Evolutionary conservation across 2,797 vertebrate genomes (phyloP).

Genomic region (Pelochelys cantorii): DNA sequence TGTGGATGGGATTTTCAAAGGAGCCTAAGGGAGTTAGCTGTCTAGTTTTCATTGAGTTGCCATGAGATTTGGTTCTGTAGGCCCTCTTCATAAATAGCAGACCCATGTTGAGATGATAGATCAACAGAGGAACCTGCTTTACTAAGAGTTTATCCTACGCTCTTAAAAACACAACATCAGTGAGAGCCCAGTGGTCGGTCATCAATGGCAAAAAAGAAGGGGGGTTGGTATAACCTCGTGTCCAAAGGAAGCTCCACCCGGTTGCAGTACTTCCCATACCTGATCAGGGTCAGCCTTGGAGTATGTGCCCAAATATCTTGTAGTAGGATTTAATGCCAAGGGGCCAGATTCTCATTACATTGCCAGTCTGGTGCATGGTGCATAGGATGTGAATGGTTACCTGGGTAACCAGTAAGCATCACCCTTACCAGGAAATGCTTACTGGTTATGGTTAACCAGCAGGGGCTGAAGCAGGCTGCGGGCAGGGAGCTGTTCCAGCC

Average conservation of each 20-base stretch:
- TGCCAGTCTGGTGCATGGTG: background rate
- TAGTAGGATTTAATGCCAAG: background rate
- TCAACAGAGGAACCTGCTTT: background rate
- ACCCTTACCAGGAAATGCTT: too few relatives aligned
- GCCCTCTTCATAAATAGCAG: background rate
- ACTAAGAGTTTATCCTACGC: background rate
- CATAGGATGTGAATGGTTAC: too few relatives aligned
- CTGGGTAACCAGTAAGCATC: too few relatives aligned
- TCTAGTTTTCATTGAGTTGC: background rate
- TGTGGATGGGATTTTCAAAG: conserved; percentile 1
- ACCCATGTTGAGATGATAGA: background rate
- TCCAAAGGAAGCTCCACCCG: accelerated
- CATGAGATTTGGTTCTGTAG: background rate
- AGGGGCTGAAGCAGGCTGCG: too few relatives aligned
- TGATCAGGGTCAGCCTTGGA: background rate
- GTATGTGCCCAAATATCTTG: background rate
- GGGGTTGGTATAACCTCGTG: background rate
- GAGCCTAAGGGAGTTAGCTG: background rate
- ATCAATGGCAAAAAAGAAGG: background rate
- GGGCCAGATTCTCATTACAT: background rate
- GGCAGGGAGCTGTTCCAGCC: too few relatives aligned
- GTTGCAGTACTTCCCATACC: background rate
- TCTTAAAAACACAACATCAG: background rate
- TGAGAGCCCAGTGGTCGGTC: background rate
- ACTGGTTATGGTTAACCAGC: too few relatives aligned